A percentile compares a stretch with the other conserved stretches of the same genome.
Evolutionary conservation across 2,888 invertebrate genomes (phyloP).

Genomic region (Pheosia gnoma): DNA sequence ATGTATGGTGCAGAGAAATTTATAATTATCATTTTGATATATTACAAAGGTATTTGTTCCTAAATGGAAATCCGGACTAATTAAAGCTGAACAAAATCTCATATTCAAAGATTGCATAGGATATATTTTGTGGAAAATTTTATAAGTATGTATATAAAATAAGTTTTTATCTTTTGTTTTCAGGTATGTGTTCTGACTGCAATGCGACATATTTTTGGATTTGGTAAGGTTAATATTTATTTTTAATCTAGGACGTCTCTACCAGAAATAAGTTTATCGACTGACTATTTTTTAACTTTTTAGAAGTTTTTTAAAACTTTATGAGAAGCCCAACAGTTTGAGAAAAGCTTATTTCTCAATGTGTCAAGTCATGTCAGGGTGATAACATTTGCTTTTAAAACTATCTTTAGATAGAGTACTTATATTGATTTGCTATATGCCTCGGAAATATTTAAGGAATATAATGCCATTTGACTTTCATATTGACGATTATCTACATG

Average conservation of each 20-base stretch:
- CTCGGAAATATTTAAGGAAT: too few species aligned
- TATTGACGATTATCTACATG: background rate
- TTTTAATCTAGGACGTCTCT: background rate
- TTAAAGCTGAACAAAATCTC: slow-evolving; percentile 36
- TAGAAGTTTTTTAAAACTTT: background rate
- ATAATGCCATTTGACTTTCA: background rate
- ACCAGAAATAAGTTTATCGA: background rate
- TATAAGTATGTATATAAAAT: slow-evolving; percentile 18
- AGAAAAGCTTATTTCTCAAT: too few species aligned
- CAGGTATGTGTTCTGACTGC: slow-evolving; percentile 59
- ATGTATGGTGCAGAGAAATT: slow-evolving; percentile 62
- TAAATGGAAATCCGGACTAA: slow-evolving; percentile 44
- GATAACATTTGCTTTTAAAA: too few species aligned
- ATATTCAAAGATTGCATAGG: slow-evolving; percentile 10
- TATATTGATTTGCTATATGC: too few species aligned
- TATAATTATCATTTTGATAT: slow-evolving; percentile 61
- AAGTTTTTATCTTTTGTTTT: slow-evolving; percentile 42
- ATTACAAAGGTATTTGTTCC: slow-evolving; percentile 42
- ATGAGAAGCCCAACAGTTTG: too few species aligned
- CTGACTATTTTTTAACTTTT: too few species aligned
- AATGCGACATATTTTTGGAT: slow-evolving; percentile 1
- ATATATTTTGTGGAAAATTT: slow-evolving; percentile 20
- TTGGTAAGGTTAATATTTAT: slow-evolving; percentile 23
- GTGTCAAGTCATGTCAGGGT: too few species aligned
- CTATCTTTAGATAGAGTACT: too few species aligned